Percentiles rank a stretch among this genome's conserved stretches.
These are phyloP conservation scores for Saguinus midas DNA, from an alignment of 2,113 vertebrate genomes.

Conservation along the genomic window DNA sequence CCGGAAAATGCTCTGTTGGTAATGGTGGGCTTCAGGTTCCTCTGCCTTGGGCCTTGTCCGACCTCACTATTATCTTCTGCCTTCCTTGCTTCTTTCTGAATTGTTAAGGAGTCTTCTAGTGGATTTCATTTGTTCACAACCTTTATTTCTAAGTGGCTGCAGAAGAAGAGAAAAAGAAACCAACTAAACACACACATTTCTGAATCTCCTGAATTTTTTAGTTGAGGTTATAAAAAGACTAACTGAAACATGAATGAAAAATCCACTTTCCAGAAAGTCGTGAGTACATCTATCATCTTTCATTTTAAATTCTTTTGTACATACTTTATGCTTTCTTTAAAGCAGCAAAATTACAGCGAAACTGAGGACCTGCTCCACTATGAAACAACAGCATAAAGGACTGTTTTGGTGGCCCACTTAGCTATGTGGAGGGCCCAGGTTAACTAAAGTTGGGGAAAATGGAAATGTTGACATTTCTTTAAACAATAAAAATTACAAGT, in stretches of 20 bases:
- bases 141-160: constrained; percentile 58
- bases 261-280: neutral
- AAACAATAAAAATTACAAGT: constrained; percentile 75
- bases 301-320: neutral
- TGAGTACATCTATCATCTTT: neutral
- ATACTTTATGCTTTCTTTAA: neutral
- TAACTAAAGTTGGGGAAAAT: constrained; percentile 64
- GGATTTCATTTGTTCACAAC: constrained; percentile 29
- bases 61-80: neutral
- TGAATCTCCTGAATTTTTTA: constrained; percentile 35
- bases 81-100: neutral
- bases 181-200: neutral
- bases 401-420: constrained; percentile 63
- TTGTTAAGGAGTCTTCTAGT: neutral
- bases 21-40: neutral
- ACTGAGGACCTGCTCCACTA: constrained; percentile 66
- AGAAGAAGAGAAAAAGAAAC: neutral
- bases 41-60: neutral
- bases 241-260: constrained; percentile 51
- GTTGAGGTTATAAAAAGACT: constrained; percentile 35
- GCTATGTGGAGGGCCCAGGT: constrained; percentile 57
- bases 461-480: constrained; percentile 76
- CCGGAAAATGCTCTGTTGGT: fast-evolving
- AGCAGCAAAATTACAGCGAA: constrained; percentile 65
- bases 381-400: constrained; percentile 62